phyloP scores from a whole-genome alignment of 2,797 vertebrate species.

The Vireo griseus region DNA sequence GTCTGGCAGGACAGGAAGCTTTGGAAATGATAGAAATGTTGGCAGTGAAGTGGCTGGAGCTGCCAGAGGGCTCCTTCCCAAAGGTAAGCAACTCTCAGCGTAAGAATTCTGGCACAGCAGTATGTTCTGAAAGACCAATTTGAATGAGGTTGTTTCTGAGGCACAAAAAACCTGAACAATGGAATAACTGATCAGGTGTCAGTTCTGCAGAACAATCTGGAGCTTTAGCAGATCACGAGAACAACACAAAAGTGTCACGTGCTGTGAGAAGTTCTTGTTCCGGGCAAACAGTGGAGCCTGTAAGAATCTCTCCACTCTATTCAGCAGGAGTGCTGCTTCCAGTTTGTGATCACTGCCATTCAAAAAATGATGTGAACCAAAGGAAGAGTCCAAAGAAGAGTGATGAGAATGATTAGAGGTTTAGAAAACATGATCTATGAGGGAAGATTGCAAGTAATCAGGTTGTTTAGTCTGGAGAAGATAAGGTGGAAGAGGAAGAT shows the following conservation, averaged over 20 bases:
- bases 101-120: not conserved
- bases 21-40: not conserved
- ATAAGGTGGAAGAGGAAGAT: not conserved
- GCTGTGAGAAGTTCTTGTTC: not conserved
- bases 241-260: not conserved
- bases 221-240: not conserved
- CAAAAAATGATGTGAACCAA: not conserved
- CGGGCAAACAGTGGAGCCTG: not conserved
- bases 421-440: not conserved
- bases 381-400: not conserved
- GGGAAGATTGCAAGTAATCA: not conserved
- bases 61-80: not conserved
- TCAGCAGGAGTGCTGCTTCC: not conserved
- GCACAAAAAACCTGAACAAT: not conserved
- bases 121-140: not conserved
- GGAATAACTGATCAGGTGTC: not conserved
- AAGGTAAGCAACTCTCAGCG: not conserved
- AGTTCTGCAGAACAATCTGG: not conserved
- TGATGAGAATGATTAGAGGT: not conserved
- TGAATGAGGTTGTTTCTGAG: not conserved
- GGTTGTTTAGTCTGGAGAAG: conserved; percentile 26
- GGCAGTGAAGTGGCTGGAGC: not conserved
- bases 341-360: not conserved
- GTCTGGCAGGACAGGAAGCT: not conserved
- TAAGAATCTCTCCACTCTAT: not conserved